Percentiles rank a stretch among this genome's conserved stretches.
Evolutionary conservation across 2,888 invertebrate species (phyloP).

Genomic region (Phymatocera aterrima): DNA sequence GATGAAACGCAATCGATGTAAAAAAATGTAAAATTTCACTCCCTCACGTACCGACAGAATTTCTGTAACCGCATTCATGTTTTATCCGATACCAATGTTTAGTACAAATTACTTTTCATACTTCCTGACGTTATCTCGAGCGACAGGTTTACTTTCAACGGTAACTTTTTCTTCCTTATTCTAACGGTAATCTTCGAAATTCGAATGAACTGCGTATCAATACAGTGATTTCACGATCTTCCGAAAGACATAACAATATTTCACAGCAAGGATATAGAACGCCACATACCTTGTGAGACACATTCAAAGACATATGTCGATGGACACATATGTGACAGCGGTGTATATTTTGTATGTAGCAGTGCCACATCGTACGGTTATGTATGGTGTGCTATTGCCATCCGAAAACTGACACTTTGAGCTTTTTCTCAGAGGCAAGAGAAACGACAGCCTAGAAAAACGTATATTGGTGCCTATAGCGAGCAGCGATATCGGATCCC

Average conservation of each 20-base stretch:
- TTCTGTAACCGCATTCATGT: too few species aligned
- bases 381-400: neutral
- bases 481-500: constrained; percentile 26
- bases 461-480: constrained; percentile 18
- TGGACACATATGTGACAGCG: neutral
- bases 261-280: neutral
- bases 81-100: too few species aligned
- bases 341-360: neutral
- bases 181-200: too few species aligned
- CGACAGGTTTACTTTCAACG: too few species aligned
- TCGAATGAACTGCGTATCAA: too few species aligned
- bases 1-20: too few species aligned
- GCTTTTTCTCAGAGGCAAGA: neutral
- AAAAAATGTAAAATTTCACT: too few species aligned
- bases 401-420: constrained; percentile 25
- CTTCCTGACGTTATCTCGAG: too few species aligned
- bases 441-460: neutral
- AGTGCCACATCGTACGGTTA: neutral
- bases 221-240: neutral
- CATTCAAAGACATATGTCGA: neutral
- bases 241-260: neutral
- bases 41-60: too few species aligned
- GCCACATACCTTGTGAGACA: neutral
- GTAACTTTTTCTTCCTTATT: too few species aligned
- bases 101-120: too few species aligned